A percentile compares a stretch with the other conserved stretches of the same genome.
Conservation (phyloP, 2,888 invertebrate species). For the Nomada fucata region DNA sequence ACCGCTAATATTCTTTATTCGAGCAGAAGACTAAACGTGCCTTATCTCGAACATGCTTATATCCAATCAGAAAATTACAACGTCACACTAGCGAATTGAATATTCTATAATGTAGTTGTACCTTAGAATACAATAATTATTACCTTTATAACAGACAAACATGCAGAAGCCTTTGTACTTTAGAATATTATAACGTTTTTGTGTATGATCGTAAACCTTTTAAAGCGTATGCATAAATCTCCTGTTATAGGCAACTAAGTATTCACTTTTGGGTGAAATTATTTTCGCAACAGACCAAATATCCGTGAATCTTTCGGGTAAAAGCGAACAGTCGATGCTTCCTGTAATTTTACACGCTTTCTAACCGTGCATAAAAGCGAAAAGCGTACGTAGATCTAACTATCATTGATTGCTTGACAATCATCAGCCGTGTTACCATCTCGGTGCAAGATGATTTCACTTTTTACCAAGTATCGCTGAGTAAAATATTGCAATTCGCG, state of each 20-base stretch:
- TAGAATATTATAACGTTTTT: slow-evolving; percentile 9
- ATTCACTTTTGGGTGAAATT: background rate
- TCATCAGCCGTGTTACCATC: slow-evolving; percentile 15
- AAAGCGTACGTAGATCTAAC: slow-evolving; percentile 16
- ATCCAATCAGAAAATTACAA: slow-evolving; percentile 9
- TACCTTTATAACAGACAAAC: slow-evolving; percentile 22
- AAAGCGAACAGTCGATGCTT: slow-evolving; percentile 61
- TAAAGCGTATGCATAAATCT: background rate
- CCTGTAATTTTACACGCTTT: slow-evolving; percentile 79
- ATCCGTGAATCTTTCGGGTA: slow-evolving; percentile 38
- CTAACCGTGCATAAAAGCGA: slow-evolving; percentile 69
- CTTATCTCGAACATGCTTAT: slow-evolving; percentile 13
- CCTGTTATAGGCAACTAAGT: background rate
- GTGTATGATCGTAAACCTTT: slow-evolving; percentile 4
- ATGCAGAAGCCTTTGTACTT: slow-evolving; percentile 8
- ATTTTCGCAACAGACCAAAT: slow-evolving; percentile 22
- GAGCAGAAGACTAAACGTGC: slow-evolving; percentile 7
- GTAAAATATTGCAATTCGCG: slow-evolving; percentile 7
- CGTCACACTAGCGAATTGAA: slow-evolving; percentile 19
- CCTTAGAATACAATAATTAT: slow-evolving; percentile 27
- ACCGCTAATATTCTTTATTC: slow-evolving; percentile 17
- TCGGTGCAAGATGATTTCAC: slow-evolving; percentile 21
- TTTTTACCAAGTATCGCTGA: slow-evolving; percentile 18
- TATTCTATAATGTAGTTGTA: slow-evolving; percentile 15
- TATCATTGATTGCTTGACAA: slow-evolving; percentile 46